These are phyloP conservation scores for Junco hyemalis DNA, from an alignment of 2,113 vertebrate species.

Conservation along the genomic window DNA sequence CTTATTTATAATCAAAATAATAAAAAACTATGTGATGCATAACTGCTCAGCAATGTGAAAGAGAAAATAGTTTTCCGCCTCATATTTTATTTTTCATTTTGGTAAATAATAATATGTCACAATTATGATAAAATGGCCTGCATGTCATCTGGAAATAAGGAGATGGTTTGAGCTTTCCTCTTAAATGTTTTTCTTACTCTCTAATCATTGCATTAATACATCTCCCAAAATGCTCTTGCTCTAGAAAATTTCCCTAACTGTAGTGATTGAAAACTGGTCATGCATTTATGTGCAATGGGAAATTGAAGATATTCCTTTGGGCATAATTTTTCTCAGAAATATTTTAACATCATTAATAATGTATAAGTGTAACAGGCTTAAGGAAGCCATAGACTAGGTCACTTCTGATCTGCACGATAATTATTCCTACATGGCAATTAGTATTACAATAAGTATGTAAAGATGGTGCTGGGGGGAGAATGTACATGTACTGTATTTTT, in stretches of 20 bases:
- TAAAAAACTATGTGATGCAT: neutral
- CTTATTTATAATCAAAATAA: neutral
- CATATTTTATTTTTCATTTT: neutral
- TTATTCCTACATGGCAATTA: slow-evolving; percentile 11
- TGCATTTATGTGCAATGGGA: neutral
- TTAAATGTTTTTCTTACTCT: neutral
- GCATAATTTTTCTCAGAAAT: slow-evolving; percentile 4
- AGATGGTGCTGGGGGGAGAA: neutral
- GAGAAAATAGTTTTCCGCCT: neutral
- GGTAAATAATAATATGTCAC: neutral
- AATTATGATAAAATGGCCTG: neutral
- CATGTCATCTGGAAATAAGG: neutral
- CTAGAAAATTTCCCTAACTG: neutral
- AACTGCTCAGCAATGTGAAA: neutral
- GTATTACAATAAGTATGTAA: neutral
- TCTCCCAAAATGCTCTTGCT: neutral
- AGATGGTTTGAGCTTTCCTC: neutral
- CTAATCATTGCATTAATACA: neutral
- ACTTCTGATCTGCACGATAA: neutral
- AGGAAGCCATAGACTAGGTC: neutral
- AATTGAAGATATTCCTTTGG: neutral
- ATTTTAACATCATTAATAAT: slow-evolving; percentile 21
- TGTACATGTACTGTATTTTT: neutral
- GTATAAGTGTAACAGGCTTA: neutral
- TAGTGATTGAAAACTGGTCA: neutral